Evolutionary conservation across 2,888 invertebrate genomes (phyloP).

Genomic region (Chelonus formosanus): DNA sequence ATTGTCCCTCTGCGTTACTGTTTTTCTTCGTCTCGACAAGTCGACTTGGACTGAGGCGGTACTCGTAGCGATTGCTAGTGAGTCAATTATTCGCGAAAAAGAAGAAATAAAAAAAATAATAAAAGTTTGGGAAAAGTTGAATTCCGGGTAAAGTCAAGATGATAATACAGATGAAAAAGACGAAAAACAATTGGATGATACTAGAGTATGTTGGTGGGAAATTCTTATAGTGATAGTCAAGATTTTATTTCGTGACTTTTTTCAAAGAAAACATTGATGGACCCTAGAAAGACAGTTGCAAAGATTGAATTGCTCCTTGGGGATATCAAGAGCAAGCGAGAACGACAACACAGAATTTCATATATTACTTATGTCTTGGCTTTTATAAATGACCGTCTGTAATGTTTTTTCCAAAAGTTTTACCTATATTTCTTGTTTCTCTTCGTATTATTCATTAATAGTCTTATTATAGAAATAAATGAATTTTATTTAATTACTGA

Average conservation of each 20-base stretch:
- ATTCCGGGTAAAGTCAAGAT: no score
- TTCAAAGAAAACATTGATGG: slow-evolving; percentile 43
- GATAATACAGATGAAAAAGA: no score
- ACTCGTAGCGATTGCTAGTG: neutral
- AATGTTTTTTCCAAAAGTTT: neutral
- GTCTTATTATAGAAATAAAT: no score
- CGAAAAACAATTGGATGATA: neutral
- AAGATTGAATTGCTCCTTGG: slow-evolving; percentile 55
- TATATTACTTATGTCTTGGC: slow-evolving; percentile 22
- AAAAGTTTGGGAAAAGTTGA: no score
- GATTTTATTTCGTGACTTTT: slow-evolving; percentile 35
- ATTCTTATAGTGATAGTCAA: neutral
- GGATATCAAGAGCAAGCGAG: slow-evolving; percentile 34
- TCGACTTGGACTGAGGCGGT: neutral
- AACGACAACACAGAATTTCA: slow-evolving; percentile 3
- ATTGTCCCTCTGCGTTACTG: slow-evolving; percentile 13
- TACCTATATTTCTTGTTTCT: no score
- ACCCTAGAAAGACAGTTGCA: slow-evolving; percentile 36
- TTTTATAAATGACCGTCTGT: slow-evolving; percentile 20
- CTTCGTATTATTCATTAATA: no score
- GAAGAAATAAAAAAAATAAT: no score
- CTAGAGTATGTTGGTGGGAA: neutral
- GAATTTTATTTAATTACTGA: no score
- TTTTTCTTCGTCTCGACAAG: slow-evolving; percentile 10
- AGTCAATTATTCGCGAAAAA: no score